Evolutionary conservation across 2,888 invertebrate species (phyloP).

Genomic region (Acrocyrtus sp.): DNA sequence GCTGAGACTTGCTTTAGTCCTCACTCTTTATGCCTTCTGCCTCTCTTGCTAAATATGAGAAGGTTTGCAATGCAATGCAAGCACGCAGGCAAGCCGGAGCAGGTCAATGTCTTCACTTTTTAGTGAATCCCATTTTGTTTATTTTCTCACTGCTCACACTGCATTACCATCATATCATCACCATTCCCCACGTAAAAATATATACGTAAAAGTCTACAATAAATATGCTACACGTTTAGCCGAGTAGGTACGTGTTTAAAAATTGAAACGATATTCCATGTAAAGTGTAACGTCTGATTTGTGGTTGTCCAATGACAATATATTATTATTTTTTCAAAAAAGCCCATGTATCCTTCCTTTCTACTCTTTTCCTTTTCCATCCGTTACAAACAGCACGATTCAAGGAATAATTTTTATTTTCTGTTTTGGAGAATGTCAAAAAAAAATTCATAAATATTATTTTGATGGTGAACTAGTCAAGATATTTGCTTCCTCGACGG

Average conservation of each 20-base stretch:
- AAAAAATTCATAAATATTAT: background rate
- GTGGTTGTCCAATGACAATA: conserved; percentile 44
- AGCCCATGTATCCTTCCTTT: conserved; percentile 16
- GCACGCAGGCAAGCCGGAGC: conserved; percentile 17
- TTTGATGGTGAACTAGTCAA: conserved; percentile 12
- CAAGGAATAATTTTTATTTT: conserved; percentile 10
- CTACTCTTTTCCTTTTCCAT: too few relatives aligned
- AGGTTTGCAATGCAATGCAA: too few relatives aligned
- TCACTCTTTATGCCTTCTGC: background rate
- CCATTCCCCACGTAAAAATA: background rate
- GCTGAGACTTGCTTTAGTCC: background rate
- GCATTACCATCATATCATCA: background rate
- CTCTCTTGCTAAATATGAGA: too few relatives aligned
- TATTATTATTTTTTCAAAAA: too few relatives aligned
- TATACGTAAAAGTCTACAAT: too few relatives aligned
- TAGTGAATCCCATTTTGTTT: conserved; percentile 45
- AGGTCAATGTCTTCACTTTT: conserved; percentile 47
- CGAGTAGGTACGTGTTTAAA: conserved; percentile 4
- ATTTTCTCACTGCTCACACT: conserved; percentile 37
- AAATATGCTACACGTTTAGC: too few relatives aligned
- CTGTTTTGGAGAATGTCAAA: conserved; percentile 3
- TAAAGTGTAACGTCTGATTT: conserved; percentile 42
- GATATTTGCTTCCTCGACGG: background rate
- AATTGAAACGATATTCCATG: conserved; percentile 27
- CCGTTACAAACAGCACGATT: too few relatives aligned